Evolutionary conservation across 2,113 vertebrate species (phyloP), one percentile per base, ranked within the genome.

Genomic region (Lutjanus erythropterus): DNA sequence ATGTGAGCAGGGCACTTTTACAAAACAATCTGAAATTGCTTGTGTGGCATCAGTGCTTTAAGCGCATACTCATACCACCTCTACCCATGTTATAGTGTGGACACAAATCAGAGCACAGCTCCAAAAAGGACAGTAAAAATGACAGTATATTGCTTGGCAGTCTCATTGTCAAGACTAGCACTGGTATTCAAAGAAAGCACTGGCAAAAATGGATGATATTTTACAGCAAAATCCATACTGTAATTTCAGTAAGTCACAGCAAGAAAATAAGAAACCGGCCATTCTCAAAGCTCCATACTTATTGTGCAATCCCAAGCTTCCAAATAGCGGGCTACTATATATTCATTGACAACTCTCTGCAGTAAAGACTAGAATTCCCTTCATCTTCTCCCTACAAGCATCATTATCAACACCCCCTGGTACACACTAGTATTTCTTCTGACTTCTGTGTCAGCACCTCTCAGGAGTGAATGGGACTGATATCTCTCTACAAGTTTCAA

Each of bases 381-480:
- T 84, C 56, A 80, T 77, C 74, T 74, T 69, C 66, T 56, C 55
- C 33, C n/a, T 29, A 46, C 44, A 67, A 71, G 65, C 70, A 71
- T 53, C 58, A 67, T 81, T 46, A 71, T 27, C 35, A 53, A 9
- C 5, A 68, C 37, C 64, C 50, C 39, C 29, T 6, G 2, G 71
- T 59, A 67, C 71, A 74, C 67, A 81, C 39, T 15, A 41, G 25
- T 35, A 46, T 62, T 65, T 47, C 41, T 0, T 71, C 33, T 39
- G 44, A 50, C 70, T 70, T 71, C 2, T 25, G 52, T 65, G 71
- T 75, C 42, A 8, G 50, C 44, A 52, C 55, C 78, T 74, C 58
- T 67, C 62, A 66, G 61, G 39, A 52, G 18, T 14, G 37, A 81
- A 68, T 61, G 19, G 29, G 8, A 61, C 67, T 73, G 14, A 72